Conservation (phyloP, 2,113 vertebrate genomes). For the Sylvilagus bachmani region DNA sequence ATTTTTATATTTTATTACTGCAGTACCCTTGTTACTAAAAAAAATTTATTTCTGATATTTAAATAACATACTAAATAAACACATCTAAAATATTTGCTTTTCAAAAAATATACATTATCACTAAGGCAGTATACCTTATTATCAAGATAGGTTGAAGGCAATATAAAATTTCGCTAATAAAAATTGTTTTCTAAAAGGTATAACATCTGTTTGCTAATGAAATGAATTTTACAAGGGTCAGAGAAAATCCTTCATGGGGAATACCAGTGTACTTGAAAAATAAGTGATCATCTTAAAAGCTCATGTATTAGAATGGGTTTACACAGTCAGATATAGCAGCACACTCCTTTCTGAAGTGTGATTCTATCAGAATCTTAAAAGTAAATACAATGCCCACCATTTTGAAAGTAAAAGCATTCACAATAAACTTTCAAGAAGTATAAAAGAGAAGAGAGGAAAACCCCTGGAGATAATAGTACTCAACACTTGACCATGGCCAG, state of each 20-base stretch:
- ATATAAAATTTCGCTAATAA: conserved; percentile 37
- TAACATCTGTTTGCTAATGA: conserved; percentile 7
- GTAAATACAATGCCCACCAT: not conserved
- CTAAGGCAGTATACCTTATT: not conserved
- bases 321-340: not conserved
- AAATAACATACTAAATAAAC: conserved; percentile 5
- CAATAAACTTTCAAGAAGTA: not conserved
- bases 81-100: not conserved
- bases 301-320: not conserved
- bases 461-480: not conserved
- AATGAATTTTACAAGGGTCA: not conserved
- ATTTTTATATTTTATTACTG: not conserved
- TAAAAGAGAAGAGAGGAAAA: not conserved
- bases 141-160: not conserved
- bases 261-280: not conserved
- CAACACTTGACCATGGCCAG: not conserved
- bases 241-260: not conserved
- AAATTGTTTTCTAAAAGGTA: not conserved
- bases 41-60: not conserved
- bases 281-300: not conserved
- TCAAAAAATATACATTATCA: not conserved
- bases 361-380: not conserved
- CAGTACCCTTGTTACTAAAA: not conserved
- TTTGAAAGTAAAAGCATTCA: conserved; percentile 19
- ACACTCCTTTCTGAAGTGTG: not conserved